Base-by-base conservation (phyloP, 2,113 vertebrate genomes). In the Panthera uncia region DNA sequence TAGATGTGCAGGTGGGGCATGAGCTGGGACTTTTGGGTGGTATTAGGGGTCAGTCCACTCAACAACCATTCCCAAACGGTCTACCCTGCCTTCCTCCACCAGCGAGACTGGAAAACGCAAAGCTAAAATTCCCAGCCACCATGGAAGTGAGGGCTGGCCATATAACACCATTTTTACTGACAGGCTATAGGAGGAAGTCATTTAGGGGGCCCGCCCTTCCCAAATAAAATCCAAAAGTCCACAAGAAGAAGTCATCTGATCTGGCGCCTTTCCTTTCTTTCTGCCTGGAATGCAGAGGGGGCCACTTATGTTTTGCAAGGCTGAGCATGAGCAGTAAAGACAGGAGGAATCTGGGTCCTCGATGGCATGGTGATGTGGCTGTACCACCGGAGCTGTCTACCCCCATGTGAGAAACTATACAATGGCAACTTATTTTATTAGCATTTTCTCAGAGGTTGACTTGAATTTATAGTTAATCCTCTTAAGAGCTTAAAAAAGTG, bases 391-490 rank as follows among this genome's bases (percentile, higher is more conserved):
- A 55, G 76, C 63, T 27, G 13, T 36, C 69, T 25, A 27, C 38
- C 33, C 68, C 71, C 48, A 66, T 7, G 38, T 27, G 73, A 82
- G 86, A 82, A 95, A 83, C n/a, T 55, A 45, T 12, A 66, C 41
- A 27, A 55, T 7, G 29, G 69, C 29, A 11, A 45, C 55, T 76
- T 83, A 11, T 19, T 83, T n/a, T 90, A 33, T 31, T 36, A 91
- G 29, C 41, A 23, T 21, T 91, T 95, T 80, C 76, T 68, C 48
- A 79, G 52, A 18, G 63, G 65, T 45, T 61, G 66, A 52, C 14
- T 38, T 55, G 52, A 84, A 73, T 71, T 57, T 52, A n/a, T 7
- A 57, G 50, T 69, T 84, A 68, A 94, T 69, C 16, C 33, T 94
- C 38, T 36, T 33, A 68, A 88, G 87, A 52, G 79, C 4, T 65